Evolutionary conservation across 1,140 invertebrate genomes (phyloP).

Genomic region (Drosophila saltans): DNA sequence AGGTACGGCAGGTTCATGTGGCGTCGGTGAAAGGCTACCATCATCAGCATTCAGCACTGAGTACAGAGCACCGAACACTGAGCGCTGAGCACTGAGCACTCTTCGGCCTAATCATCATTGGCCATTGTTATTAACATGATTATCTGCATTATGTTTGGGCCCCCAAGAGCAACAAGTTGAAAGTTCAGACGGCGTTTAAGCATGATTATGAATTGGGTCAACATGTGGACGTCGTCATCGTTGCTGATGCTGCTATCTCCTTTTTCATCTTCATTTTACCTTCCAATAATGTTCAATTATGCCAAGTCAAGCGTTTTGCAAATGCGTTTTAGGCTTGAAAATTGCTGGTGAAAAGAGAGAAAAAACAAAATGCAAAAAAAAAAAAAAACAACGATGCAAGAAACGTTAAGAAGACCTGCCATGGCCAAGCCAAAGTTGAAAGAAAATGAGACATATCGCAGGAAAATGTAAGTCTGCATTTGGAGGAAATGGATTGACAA

Average conservation of each 20-base stretch:
- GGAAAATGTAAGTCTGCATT: slow-evolving; percentile 50
- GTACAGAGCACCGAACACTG: slow-evolving; percentile 29
- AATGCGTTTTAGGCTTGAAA: slow-evolving; percentile 41
- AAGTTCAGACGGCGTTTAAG: slow-evolving; percentile 80
- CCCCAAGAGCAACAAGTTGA: slow-evolving; percentile 71
- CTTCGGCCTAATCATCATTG: slow-evolving; percentile 76
- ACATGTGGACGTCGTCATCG: slow-evolving; percentile 51
- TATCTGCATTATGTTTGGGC: slow-evolving; percentile 73
- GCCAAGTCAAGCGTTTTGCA: slow-evolving; percentile 56
- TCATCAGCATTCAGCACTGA: slow-evolving; percentile 50
- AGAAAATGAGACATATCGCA: slow-evolving; percentile 82
- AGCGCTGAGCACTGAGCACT: slow-evolving; percentile 13
- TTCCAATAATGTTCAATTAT: slow-evolving; percentile 52
- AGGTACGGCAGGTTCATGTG: slow-evolving; percentile 70
- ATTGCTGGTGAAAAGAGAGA: slow-evolving; percentile 15
- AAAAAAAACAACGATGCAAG: background rate
- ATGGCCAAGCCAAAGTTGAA: slow-evolving; percentile 67
- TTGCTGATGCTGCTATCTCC: background rate
- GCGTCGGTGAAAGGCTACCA: slow-evolving; percentile 75
- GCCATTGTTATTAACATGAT: slow-evolving; percentile 81
- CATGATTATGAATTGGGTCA: slow-evolving; percentile 82
- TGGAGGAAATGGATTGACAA: slow-evolving; percentile 69
- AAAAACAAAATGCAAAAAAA: background rate
- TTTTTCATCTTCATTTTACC: slow-evolving; percentile 17
- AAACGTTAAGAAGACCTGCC: slow-evolving; percentile 15